Conservation (phyloP, 2,888 invertebrate genomes). For the Glyphotaelius pellucidus region DNA sequence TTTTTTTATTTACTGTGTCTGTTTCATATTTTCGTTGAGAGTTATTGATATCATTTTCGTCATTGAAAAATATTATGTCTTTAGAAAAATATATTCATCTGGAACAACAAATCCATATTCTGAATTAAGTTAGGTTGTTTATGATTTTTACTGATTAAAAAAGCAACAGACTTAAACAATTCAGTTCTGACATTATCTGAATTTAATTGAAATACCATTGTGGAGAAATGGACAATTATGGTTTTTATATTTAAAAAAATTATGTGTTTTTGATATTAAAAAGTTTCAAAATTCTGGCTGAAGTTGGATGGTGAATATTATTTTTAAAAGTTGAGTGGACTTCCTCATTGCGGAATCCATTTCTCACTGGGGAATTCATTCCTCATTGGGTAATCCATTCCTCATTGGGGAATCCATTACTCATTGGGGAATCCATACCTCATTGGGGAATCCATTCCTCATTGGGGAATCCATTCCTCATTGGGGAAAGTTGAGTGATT, state of each 20-base stretch:
- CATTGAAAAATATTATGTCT: not conserved
- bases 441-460: no score
- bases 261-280: not conserved
- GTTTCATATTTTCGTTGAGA: no score
- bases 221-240: not conserved
- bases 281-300: not conserved
- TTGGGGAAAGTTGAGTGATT: no score
- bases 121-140: not conserved
- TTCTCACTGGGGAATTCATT: no score
- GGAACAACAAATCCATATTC: not conserved
- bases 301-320: not conserved
- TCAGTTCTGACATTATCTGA: not conserved
- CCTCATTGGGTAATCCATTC: no score
- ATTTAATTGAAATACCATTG: not conserved
- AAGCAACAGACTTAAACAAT: not conserved
- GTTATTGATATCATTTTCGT: no score
- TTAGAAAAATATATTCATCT: not conserved
- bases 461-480: no score
- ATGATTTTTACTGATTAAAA: not conserved
- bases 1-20: no score
- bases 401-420: no score
- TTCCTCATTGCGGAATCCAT: not conserved
- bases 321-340: not conserved
- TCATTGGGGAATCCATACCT: no score
- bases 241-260: not conserved